Percentiles rank a stretch among this genome's conserved stretches.
Evolutionary conservation across 1,140 invertebrate genomes (phyloP).

Genomic region (Heliconius melpomene): DNA sequence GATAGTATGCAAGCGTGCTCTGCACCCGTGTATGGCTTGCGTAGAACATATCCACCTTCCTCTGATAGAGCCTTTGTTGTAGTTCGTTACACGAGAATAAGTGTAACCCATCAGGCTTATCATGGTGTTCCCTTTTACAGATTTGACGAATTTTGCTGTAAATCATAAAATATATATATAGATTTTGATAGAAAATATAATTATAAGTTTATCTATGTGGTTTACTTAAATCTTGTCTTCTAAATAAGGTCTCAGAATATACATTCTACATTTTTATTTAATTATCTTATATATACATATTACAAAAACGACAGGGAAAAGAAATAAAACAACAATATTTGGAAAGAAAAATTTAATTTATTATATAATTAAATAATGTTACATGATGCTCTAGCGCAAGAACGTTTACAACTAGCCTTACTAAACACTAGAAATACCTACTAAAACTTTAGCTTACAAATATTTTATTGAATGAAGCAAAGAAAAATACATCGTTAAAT

Average conservation of each 20-base stretch:
- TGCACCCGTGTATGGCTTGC: slow-evolving; percentile 44
- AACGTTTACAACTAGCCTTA: slow-evolving; percentile 1
- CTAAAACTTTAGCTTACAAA: background rate
- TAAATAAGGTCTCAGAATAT: no score
- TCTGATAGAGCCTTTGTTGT: slow-evolving; percentile 25
- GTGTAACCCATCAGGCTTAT: slow-evolving; percentile 29
- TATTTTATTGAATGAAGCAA: background rate
- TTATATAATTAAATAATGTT: background rate
- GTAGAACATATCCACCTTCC: slow-evolving; percentile 56
- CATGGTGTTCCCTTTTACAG: slow-evolving; percentile 30
- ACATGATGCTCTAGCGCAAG: background rate
- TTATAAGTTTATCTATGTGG: background rate
- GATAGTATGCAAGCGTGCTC: slow-evolving; percentile 44
- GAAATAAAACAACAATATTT: slow-evolving; percentile 1
- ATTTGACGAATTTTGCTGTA: slow-evolving; percentile 24
- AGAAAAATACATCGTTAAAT: background rate
- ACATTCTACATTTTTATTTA: no score
- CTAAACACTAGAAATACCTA: background rate
- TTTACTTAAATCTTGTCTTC: no score
- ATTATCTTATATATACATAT: no score
- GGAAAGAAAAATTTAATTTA: slow-evolving; percentile 10
- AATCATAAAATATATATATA: background rate
- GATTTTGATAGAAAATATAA: background rate
- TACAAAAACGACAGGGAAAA: background rate
- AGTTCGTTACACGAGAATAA: slow-evolving; percentile 26